phyloP scores from a whole-genome alignment of 1,140 invertebrate genomes.

The Eupeodes corollae region DNA sequence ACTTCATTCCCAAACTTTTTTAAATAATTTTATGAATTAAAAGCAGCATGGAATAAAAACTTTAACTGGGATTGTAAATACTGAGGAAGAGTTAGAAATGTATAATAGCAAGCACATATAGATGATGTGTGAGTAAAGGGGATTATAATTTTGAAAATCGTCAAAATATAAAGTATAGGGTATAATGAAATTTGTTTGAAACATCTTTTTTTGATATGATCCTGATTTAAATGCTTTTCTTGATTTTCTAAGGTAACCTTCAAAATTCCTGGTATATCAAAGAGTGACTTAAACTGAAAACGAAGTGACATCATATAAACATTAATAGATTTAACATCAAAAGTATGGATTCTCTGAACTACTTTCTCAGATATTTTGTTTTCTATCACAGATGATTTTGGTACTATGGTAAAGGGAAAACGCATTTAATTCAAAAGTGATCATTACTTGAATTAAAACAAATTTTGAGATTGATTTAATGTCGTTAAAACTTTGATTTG shows the following conservation, averaged over 20 bases:
- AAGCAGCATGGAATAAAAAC: slow-evolving; percentile 4
- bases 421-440: too few relatives aligned
- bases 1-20: slow-evolving; percentile 5
- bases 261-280: slow-evolving; percentile 7
- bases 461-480: too few relatives aligned
- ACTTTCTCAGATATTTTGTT: neutral
- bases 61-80: slow-evolving; percentile 5
- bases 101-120: slow-evolving; percentile 7
- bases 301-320: slow-evolving; percentile 5
- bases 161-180: slow-evolving; percentile 8
- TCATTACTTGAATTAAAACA: too few relatives aligned
- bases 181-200: slow-evolving; percentile 1
- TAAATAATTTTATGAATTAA: slow-evolving; percentile 1
- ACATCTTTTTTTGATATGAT: neutral
- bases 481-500: too few relatives aligned
- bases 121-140: slow-evolving; percentile 5
- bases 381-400: slow-evolving; percentile 1
- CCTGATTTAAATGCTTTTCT: neutral
- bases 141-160: slow-evolving; percentile 5
- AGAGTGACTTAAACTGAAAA: slow-evolving; percentile 1
- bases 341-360: slow-evolving; percentile 1
- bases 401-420: too few relatives aligned
- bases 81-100: slow-evolving; percentile 3
- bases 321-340: neutral
- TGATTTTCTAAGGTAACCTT: slow-evolving; percentile 4